Evolutionary conservation across 2,797 vertebrate genomes (phyloP).

Genomic region (Helarctos malayanus): DNA sequence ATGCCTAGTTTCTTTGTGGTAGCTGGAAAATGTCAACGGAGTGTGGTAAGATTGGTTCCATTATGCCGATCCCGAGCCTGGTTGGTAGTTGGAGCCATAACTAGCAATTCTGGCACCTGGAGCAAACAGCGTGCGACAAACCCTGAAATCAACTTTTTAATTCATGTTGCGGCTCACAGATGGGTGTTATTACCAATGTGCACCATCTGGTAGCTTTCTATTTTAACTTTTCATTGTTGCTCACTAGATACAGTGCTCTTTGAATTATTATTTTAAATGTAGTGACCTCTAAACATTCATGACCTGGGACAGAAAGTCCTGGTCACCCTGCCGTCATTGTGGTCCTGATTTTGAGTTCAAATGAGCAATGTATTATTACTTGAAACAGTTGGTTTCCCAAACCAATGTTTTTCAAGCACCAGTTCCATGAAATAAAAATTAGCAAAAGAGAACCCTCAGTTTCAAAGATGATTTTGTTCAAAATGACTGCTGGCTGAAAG

Average conservation of each 20-base stretch:
- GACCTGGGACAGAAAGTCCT: slow-evolving; percentile 7
- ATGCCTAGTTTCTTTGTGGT: background rate
- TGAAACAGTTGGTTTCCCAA: slow-evolving; percentile 6
- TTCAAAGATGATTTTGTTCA: background rate
- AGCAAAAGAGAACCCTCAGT: background rate
- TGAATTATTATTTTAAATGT: slow-evolving; percentile 55
- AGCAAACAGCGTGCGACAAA: background rate
- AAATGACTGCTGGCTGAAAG: background rate
- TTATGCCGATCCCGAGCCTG: background rate
- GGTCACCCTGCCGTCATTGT: background rate
- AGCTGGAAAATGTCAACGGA: background rate
- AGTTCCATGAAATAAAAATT: slow-evolving; percentile 43
- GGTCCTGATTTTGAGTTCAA: background rate
- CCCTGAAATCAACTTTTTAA: slow-evolving; percentile 39
- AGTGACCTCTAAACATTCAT: background rate
- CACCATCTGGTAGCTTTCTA: slow-evolving; percentile 74
- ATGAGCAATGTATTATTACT: background rate
- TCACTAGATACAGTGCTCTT: slow-evolving; percentile 53
- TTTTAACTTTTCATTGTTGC: slow-evolving; percentile 50
- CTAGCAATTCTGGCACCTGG: background rate
- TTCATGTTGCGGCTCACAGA: background rate
- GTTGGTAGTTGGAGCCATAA: background rate
- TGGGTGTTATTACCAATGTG: slow-evolving; percentile 47
- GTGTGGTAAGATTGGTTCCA: background rate
- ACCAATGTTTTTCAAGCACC: background rate